Percentiles rank a stretch among this genome's conserved stretches.
These are phyloP conservation scores for Catamblyrhynchus diadema DNA, from an alignment of 2,797 vertebrate genomes.

Conservation along the genomic window DNA sequence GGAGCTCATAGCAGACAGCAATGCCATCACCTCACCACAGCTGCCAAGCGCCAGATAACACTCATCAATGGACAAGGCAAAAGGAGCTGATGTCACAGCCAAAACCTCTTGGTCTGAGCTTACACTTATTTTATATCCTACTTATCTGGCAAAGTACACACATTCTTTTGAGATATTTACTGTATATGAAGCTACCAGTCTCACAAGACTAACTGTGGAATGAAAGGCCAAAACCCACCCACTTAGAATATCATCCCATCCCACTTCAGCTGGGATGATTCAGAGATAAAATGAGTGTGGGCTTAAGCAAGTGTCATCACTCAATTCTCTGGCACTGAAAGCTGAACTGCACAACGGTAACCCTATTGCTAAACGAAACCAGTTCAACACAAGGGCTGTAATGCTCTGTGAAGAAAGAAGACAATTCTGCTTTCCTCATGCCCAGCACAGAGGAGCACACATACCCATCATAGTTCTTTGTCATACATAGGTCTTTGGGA, in stretches of 20 bases:
- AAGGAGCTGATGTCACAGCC: neutral
- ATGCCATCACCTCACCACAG: rapidly evolving
- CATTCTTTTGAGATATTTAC: neutral
- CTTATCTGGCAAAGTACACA: rapidly evolving
- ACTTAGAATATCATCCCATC: neutral
- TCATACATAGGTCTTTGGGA: neutral
- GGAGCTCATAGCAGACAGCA: neutral
- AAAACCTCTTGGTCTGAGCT: neutral
- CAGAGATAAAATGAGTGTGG: neutral
- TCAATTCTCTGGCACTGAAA: neutral
- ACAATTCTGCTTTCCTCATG: neutral
- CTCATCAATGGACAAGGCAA: neutral
- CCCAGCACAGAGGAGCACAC: neutral
- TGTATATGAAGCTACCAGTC: neutral
- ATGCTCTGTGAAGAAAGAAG: neutral
- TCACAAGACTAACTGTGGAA: neutral
- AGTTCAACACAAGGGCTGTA: neutral
- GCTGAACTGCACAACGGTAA: neutral
- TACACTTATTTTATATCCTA: neutral
- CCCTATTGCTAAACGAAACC: neutral
- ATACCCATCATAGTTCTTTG: neutral
- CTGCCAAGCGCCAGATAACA: neutral
- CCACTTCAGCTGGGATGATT: neutral
- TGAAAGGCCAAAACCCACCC: neutral
- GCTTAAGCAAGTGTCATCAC: neutral